Evolutionary conservation across 2,797 vertebrate species (phyloP).

Genomic region (Enteromius trimaculatus): DNA sequence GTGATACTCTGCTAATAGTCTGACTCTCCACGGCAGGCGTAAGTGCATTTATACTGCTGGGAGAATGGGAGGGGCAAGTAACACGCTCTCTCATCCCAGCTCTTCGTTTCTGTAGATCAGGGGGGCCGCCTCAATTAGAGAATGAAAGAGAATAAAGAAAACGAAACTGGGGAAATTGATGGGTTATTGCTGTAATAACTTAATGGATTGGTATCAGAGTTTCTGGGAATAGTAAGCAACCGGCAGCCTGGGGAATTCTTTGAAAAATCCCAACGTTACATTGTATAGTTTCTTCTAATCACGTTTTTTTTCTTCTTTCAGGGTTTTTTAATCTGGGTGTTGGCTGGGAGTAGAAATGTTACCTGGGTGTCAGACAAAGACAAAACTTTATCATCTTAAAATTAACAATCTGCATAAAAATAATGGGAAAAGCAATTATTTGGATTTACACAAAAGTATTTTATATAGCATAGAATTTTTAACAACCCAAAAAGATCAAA

Average conservation of each 20-base stretch:
- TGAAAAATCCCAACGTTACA: neutral
- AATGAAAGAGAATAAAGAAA: conserved; percentile 46
- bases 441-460: neutral
- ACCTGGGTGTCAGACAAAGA: neutral
- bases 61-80: conserved; percentile 74
- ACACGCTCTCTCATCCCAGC: conserved; percentile 67
- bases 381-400: neutral
- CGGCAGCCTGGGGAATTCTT: neutral
- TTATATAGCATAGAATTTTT: neutral
- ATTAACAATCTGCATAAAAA: neutral
- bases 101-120: conserved; percentile 49
- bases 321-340: conserved; percentile 27
- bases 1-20: conserved; percentile 81
- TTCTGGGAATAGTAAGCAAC: conserved; percentile 13
- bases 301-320: too few species aligned
- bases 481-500: neutral
- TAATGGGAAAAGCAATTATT: neutral
- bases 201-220: neutral
- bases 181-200: neutral
- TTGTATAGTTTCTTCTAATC: neutral
- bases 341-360: conserved; percentile 2
- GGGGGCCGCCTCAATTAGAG: conserved; percentile 22
- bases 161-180: conserved; percentile 13
- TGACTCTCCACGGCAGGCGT: conserved; percentile 70
- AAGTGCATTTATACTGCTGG: conserved; percentile 77